Base-by-base conservation (phyloP, 2,888 invertebrate genomes). In the Nasonia oneida region DNA sequence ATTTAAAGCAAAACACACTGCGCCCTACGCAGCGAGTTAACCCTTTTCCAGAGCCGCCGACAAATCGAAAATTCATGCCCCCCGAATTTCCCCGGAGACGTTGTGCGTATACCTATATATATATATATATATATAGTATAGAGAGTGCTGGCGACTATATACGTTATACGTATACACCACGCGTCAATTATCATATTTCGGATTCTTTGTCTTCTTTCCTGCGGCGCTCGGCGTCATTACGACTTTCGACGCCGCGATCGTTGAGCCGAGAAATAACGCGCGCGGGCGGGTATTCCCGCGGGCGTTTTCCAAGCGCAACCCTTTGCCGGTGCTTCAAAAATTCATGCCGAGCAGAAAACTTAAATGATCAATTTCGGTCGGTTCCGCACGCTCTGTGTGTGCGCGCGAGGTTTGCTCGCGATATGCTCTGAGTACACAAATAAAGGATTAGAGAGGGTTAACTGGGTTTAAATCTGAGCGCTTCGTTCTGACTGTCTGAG, bases 81-180 rank as follows among this genome's bases (percentile, higher is more conserved):
- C 74, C 23, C 61, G 61, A 77, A 77, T 77, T 77, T 77, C 77
- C 77, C 77, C 77, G 39, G 77, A 77, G 77, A 76, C 53, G n/a
- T 39, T n/a, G 23, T n/a, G 47, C 1, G 5, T n/a, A 53, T 47
- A 47, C 10, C 10, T 47, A 47, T 47, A 47, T 47, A 42, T 5
- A 42, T 42, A 42, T 23, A 23, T 47, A 47, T 47, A 47, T 47
- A 42, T 5, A 42, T 42, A 42, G 8, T 8, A 6, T 39, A 39
- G 6, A 29, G 42, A 12, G 47, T 2, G 47, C 8, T 37, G 12
- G 47, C 10, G 12, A 47, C 47, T 47, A 47, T 47, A 12, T 47
- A 8, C 1, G 10, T 47, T 47, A 12, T 47, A 8, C 1, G 10
- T 47, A 2, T 47, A 47, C 12, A 42, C 42, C 6, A n/a, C 57